Evolutionary conservation across 2,888 invertebrate genomes (phyloP), one percentile per base, ranked within the genome.

Genomic region (Andrena fulva): DNA sequence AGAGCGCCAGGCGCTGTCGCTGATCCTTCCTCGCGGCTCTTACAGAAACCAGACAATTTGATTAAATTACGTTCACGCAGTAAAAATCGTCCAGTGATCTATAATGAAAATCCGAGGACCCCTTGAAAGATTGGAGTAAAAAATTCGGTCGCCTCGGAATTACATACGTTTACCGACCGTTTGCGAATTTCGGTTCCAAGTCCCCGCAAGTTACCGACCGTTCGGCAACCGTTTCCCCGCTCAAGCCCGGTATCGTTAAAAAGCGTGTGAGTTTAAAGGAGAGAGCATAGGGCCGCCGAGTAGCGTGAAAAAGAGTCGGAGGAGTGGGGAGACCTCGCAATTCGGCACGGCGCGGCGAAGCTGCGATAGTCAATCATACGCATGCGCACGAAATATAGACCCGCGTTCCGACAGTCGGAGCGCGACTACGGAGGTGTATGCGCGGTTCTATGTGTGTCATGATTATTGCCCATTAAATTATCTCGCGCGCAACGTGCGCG

Each of bases 391-490:
- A 73, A 86, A 82, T 90, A 90, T 90, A 89, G 90, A 90, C 89
- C 89, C 89, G 89, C 85, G 84, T 85, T 89, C 86, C 80, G 77
- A 77, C 86, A 85, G 84, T 85, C 85, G 59, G 24, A 81, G 79
- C 72, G 67, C 74, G 66, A 66, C 74, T 75, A 69, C 82, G 75
- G 73, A 56, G 77, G 68, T 80, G 77, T 85, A 84, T 81, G 81
- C 77, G 76, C 77, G 64, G 69, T 50, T 79, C 62, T 73, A 86
- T 82, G 77, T 85, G 78, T 84, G 85, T 85, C 81, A 86, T 84
- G 83, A 89, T 89, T 89, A 89, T 89, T 84, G 87, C 86, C 84
- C 87, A 89, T 89, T 89, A 88, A 89, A 89, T 89, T 88, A 88
- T 89, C 85, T 83, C 77, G 77, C 83, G 83, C 83, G 81, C 79